Evolutionary conservation across 2,113 vertebrate species (phyloP), one percentile per base, ranked within the genome.

Genomic region (Pycnonotus jocosus): DNA sequence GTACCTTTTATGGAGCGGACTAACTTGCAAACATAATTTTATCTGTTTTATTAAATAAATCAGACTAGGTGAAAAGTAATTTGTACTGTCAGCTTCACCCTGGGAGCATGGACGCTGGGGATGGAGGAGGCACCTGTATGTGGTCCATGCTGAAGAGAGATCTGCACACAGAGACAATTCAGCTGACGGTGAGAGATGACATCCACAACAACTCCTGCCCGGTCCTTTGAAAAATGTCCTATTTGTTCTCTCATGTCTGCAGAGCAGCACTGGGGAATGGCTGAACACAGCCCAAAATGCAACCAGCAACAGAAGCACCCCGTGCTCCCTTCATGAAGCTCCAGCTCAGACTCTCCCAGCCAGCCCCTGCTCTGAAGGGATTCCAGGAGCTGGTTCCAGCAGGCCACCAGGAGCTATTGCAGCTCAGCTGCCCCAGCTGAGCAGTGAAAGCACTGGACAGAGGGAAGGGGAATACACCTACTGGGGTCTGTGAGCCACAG

Each of bases 111-210:
- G 74, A 45, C 58, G 57, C 42, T 0, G 2, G 69, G 38, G 42
- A 60, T n/a, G 1, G 1, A 87, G 37, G 3, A 8, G n/a, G 25
- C 45, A 35, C 42, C 9, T 33, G 3, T 0, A 24, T 0, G 6
- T 71, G 38, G 24, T 37, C 87, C 19, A 12, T 1, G 31, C 58
- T 30, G 48, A 47, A 76, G 27, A 13, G 40, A 40, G 40, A 62
- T 54, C 47, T 42, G 57, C n/a, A 13, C 1, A 20, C 33, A 71
- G 24, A 61, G 21, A 30, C 66, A 51, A 14, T 3, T 57, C 65
- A 24, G 57, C 0, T 15, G 12, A 48, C 22, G 65, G 53, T 15
- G 18, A 62, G 76, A 54, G 35, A 57, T 7, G 3, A 37, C 12
- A 81, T 16, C n/a, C 65, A 51, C 7, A 51, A 4, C 0, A 4